phyloP scores from a whole-genome alignment of 1,140 invertebrate species.

The Sycophaga agraensis region DNA sequence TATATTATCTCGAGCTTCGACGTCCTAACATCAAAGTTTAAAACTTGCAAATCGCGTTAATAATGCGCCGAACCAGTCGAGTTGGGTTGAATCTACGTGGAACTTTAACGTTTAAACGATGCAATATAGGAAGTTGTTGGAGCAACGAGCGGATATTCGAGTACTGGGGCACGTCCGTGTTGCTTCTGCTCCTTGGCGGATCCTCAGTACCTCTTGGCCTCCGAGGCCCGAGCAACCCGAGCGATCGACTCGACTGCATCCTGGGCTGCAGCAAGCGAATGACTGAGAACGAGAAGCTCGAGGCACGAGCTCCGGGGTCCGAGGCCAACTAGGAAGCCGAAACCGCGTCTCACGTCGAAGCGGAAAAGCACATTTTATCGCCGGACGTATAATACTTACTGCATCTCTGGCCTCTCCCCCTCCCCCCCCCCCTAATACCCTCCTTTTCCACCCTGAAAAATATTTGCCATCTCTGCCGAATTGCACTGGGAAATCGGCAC shows the following conservation, averaged over 20 bases:
- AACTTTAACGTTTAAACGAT: slow-evolving; percentile 28
- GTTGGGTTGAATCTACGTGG: slow-evolving; percentile 19
- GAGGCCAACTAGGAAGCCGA: slow-evolving; percentile 6
- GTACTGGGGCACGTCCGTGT: slow-evolving; percentile 9
- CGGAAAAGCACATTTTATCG: slow-evolving; percentile 35
- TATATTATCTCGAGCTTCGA: slow-evolving; percentile 2
- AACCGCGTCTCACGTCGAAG: slow-evolving; percentile 32
- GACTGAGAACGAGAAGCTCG: neutral
- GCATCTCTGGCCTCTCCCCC: neutral
- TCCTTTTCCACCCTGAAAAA: neutral
- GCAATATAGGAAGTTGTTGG: slow-evolving; percentile 18
- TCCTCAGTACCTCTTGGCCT: too few relatives aligned
- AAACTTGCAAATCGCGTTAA: slow-evolving; percentile 18
- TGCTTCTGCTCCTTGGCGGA: neutral
- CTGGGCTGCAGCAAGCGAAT: neutral
- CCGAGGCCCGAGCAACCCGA: too few relatives aligned
- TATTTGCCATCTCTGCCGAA: neutral
- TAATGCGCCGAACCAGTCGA: slow-evolving; percentile 23
- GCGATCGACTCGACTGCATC: too few relatives aligned
- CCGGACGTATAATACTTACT: slow-evolving; percentile 30
- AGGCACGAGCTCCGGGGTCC: neutral
- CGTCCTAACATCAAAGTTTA: slow-evolving; percentile 10
- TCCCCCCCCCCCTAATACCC: neutral
- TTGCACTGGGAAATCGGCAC: neutral
- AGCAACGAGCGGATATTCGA: slow-evolving; percentile 15